phyloP scores from a whole-genome alignment of 2,113 vertebrate genomes.

The Ciconia boyciana region DNA sequence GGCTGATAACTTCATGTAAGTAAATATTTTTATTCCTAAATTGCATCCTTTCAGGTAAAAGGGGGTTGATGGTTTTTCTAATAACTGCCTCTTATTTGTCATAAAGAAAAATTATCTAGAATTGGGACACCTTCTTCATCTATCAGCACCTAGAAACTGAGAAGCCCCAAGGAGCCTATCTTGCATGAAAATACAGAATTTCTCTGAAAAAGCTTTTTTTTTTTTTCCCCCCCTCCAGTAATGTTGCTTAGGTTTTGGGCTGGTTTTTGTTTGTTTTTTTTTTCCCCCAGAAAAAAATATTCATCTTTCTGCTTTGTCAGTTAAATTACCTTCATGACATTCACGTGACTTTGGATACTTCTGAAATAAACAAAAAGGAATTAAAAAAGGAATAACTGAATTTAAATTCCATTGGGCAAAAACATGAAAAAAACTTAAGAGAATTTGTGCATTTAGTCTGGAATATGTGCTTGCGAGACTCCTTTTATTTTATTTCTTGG shows the following conservation, averaged over 20 bases:
- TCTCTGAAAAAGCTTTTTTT: neutral
- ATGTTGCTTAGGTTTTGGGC: neutral
- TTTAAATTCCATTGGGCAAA: neutral
- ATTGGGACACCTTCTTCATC: neutral
- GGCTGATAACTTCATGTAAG: neutral
- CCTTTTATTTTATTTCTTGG: neutral
- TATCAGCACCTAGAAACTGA: neutral
- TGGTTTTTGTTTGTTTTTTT: too few relatives aligned
- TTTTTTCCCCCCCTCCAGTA: neutral
- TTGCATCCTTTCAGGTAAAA: neutral
- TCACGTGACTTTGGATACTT: neutral
- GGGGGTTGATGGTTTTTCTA: neutral
- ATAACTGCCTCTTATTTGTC: neutral
- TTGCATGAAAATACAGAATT: neutral
- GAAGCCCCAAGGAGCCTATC: neutral
- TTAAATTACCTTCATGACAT: neutral
- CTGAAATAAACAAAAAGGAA: neutral
- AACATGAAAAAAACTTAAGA: neutral
- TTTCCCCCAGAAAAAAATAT: neutral
- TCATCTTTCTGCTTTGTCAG: neutral
- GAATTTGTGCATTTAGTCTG: neutral
- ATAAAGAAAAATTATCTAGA: neutral
- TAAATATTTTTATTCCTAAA: neutral
- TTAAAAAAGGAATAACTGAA: neutral
- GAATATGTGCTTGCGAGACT: neutral